Evolutionary conservation across 2,888 invertebrate species (phyloP), one percentile per base, ranked within the genome.

Genomic region (Macrophya alboannulata): DNA sequence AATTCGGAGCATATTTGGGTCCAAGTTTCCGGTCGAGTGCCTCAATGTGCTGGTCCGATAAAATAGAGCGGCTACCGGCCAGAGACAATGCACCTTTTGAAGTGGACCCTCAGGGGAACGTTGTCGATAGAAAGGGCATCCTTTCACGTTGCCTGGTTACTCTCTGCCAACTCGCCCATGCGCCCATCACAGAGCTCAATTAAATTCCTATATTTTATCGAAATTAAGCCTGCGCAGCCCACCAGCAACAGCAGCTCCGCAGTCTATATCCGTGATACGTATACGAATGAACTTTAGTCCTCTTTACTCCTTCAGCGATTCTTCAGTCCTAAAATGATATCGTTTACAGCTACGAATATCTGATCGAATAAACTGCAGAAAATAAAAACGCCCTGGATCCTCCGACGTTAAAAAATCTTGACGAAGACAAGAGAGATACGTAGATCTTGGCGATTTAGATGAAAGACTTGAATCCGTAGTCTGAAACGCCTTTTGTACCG

Each of bases 21-120:
- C 86, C 85, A 85, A 83, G 84, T 88, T 89, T 89, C 86, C 89
- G 87, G 85, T 77, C 79, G 87, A 85, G 59, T 86, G 89, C 81
- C 72, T 87, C 87, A 86, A 87, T 88, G 88, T 87, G 88, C 86
- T 65, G 85, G 87, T 81, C 88, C 86, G 87, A 89, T 88, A 89
- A 90, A 87, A 86, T 86, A 85, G 84, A 87, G 86, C 79, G 85
- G 81, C 88, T 84, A 77, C 85, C 76, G 84, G 65, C 76, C 74
- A 86, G 86, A 89, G 87, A 90, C 89, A 88, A 89, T 90, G 88
- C 86, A 86, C 84, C 86, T 87, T 87, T 87, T 86, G 86, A 85
- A 87, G 87, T 86, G 85, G 81, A 87, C 87, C 86, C 85, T 81
- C 82, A 86, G 85, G 86, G 87, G 81, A 40, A 62, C 51, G 59